Base-by-base conservation (phyloP, 2,113 vertebrate species). In the Siphamia tubifer region DNA sequence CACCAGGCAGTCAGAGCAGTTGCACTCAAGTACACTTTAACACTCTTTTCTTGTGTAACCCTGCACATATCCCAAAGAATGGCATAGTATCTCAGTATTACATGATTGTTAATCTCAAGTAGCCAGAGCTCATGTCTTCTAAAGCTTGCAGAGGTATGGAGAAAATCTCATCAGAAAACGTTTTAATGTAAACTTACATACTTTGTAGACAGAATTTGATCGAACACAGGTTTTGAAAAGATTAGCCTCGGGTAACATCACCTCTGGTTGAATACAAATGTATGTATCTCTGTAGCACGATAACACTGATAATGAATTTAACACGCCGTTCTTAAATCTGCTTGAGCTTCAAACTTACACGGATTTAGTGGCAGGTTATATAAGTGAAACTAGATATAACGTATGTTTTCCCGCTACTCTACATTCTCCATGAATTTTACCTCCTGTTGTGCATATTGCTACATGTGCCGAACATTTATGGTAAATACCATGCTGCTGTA, bases 61-160 rank as follows among this genome's bases (percentile, higher is more conserved):
- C 25, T 72, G 68, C 49, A 39, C 58, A 58, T 38, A 74, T 64
- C 32, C 52, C 55, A 57, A 4, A 6, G 57, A 74, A 28, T 56
- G 34, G 25, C 32, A 28, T 40, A 74, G 51, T 55, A 62, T 64
- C 45, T 52, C 47, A 34, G 35, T 11, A 19, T 21, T 20, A 47
- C 31, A 21, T 15, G 20, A 53, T 52, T 40, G 39, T 55, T 71
- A 47, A 58, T 74, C 31, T 55, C 21, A 17, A 61, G 42, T 17
- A 31, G 27, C 49, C 62, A 40, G 21, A 68, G 27, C 6, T 20
- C 27, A 5, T 12, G 21, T 20, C 24, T 17, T 25, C 13, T 24
- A 48, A 47, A n/a, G 23, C 48, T 57, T 16, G 24, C 1, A 34
- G 56, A 53, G 15, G 51, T 39, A 54, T 51, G 52, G 19, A 49